These are phyloP conservation scores for Phoxinus dragarum DNA, from an alignment of 2,797 vertebrate species.

Conservation along the genomic window DNA sequence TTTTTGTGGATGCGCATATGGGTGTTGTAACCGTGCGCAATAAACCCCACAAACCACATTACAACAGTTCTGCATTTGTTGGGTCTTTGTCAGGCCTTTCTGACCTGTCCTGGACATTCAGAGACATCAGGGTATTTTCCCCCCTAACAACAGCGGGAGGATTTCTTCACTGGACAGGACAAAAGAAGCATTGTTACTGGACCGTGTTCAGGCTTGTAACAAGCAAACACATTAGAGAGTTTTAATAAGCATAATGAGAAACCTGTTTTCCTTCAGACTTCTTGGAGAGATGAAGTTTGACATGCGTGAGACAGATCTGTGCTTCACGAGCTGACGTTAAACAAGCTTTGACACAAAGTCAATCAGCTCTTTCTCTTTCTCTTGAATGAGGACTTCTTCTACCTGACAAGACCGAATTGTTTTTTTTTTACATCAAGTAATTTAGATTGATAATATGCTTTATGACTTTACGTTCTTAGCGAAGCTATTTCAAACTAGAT, in stretches of 20 bases:
- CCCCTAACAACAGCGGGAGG: background rate
- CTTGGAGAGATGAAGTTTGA: slow-evolving; percentile 46
- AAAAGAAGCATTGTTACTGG: slow-evolving; percentile 8
- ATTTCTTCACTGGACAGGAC: background rate
- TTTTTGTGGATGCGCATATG: slow-evolving; percentile 35
- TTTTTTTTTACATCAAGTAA: slow-evolving; percentile 27
- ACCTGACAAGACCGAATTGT: slow-evolving; percentile 46
- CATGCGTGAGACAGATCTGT: slow-evolving; percentile 50
- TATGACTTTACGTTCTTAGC: background rate
- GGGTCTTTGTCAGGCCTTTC: background rate
- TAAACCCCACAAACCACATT: slow-evolving; percentile 54
- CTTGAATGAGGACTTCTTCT: slow-evolving; percentile 7
- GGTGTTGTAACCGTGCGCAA: slow-evolving; percentile 48
- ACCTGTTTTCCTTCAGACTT: slow-evolving; percentile 47
- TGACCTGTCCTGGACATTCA: background rate
- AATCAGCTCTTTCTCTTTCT: slow-evolving; percentile 26
- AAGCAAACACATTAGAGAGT: slow-evolving; percentile 32
- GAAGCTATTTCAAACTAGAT: background rate
- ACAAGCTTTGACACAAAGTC: slow-evolving; percentile 26
- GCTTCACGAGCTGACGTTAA: slow-evolving; percentile 26
- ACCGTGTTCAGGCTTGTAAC: background rate
- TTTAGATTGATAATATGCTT: background rate
- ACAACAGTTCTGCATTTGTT: slow-evolving; percentile 9
- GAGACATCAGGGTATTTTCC: background rate
- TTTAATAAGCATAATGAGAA: slow-evolving; percentile 30